Evolutionary conservation across 2,888 invertebrate genomes (phyloP).

Genomic region (Helleia helle): DNA sequence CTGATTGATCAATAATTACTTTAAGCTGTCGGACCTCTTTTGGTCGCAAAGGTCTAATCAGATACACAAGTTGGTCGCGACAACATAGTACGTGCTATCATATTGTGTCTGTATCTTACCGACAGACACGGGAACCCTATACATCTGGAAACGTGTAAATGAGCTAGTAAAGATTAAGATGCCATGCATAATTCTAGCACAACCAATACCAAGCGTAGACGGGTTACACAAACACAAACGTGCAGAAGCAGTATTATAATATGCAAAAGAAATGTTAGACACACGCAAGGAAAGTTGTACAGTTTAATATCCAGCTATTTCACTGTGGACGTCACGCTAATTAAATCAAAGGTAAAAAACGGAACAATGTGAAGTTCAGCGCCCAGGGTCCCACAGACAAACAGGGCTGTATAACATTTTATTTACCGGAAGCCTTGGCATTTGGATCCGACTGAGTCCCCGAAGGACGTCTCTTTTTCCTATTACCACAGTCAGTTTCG

Average conservation of each 20-base stretch:
- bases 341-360: not conserved
- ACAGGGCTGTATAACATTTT: conserved; percentile 10
- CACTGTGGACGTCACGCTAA: too few species aligned
- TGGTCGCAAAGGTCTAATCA: too few species aligned
- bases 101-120: too few species aligned
- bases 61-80: too few species aligned
- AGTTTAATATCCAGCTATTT: too few species aligned
- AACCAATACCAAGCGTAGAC: too few species aligned
- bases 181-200: too few species aligned
- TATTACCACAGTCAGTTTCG: conserved; percentile 70
- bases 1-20: too few species aligned
- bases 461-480: conserved; percentile 50
- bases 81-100: too few species aligned
- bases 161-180: not conserved
- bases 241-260: conserved; percentile 14
- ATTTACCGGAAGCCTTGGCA: conserved; percentile 17
- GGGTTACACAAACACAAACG: too few species aligned
- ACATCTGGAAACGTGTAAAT: not conserved
- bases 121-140: too few species aligned
- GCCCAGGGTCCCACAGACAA: conserved; percentile 14
- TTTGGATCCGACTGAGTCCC: conserved; percentile 23
- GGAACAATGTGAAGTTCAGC: not conserved
- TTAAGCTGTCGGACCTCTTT: too few species aligned
- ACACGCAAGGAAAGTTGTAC: conserved; percentile 12
- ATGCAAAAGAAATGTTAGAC: conserved; percentile 8